Evolutionary conservation across 2,113 vertebrate species (phyloP), one percentile per base, ranked within the genome.

Genomic region (Cheirogaleus medius): DNA sequence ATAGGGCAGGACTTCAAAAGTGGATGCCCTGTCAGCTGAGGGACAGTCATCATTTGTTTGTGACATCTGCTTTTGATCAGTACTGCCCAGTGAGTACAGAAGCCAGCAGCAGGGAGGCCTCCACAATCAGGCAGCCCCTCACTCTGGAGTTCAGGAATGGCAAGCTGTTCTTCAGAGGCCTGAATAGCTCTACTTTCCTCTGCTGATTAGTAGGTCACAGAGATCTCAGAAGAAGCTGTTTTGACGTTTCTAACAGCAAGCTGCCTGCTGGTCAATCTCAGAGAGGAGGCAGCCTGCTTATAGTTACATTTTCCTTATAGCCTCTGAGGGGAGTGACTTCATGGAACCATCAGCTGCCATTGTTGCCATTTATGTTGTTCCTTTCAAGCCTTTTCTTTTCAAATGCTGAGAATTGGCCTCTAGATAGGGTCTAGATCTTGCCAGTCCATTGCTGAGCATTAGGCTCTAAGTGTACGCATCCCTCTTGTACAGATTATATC

Each of bases 91-190:
- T 84, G 87, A 91, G 87, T 58, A 74, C 39, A 87, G 89, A 95
- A 90, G 90, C 89, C 17, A 92, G 94, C 84, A 92, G 10, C 18
- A 68, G 47, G 58, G 91, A 82, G 98, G 93, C 95, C 63, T 97
- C 77, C 32, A 42, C 77, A 37, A 69, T 39, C 34, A 60, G n/a
- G 54, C 44, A 82, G 93, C 73, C 85, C 87, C 76, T 82, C 54
- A 44, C 91, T 97, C 93, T 98, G 95, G 92, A 20, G 64, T 49
- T 95, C 93, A 93, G 89, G 73, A 69, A 68, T 77, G 64, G 47
- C 39, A 32, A 95, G 83, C 95, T 96, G 91, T 95, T 97, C 97
- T 88, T 63, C 95, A 93, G 98, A 97, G 96, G 97, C 17, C 60
- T 52, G 44, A 58, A 23, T 23, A 37, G 21, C 58, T 56, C 42